A percentile compares a stretch with the other conserved stretches of the same genome.
Evolutionary conservation across 2,797 vertebrate species (phyloP).

Genomic region (Emys orbicularis): DNA sequence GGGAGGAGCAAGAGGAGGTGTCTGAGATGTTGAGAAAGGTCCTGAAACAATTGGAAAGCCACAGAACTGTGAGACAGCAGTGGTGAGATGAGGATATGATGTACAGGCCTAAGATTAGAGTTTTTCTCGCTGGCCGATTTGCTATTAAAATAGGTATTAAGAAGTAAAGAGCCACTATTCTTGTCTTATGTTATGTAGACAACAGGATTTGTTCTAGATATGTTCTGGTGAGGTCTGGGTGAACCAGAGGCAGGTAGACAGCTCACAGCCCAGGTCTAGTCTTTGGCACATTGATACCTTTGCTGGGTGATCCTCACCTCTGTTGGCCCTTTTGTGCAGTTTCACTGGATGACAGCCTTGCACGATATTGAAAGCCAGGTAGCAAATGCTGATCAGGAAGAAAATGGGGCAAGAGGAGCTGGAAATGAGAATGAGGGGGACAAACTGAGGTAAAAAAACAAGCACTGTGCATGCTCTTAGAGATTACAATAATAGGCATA

Average conservation of each 20-base stretch:
- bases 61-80: conserved; percentile 23
- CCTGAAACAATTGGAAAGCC: conserved; percentile 57
- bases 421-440: background rate
- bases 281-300: background rate
- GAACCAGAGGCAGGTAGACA: background rate
- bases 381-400: background rate
- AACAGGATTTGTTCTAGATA: background rate
- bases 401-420: conserved; percentile 23
- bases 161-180: accelerated
- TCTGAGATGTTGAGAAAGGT: conserved; percentile 59
- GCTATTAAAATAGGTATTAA: background rate
- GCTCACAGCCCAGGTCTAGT: background rate
- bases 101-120: conserved; percentile 15
- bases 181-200: background rate
- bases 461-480: conserved; percentile 12
- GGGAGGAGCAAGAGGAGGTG: conserved; percentile 53
- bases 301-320: background rate
- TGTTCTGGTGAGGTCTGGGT: background rate
- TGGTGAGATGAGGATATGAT: background rate
- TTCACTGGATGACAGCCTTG: background rate
- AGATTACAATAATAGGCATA: background rate
- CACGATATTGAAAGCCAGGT: background rate
- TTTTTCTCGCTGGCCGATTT: background rate
- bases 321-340: background rate
- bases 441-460: conserved; percentile 14